A percentile compares a stretch with the other conserved stretches of the same genome.
Evolutionary conservation across 2,113 vertebrate species (phyloP).

Genomic region (Charadrius vociferus): DNA sequence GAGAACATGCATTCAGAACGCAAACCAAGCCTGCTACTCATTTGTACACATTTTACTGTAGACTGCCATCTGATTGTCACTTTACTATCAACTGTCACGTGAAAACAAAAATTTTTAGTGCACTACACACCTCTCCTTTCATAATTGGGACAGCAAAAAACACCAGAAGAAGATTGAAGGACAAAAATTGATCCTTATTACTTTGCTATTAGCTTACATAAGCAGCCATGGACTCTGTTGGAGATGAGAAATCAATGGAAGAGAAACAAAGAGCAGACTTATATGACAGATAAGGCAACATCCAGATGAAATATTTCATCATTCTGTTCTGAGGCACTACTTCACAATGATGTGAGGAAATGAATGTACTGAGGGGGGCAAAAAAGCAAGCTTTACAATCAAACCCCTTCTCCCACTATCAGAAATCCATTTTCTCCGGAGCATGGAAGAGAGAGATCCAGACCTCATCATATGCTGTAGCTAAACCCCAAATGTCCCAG

Average conservation of each 20-base stretch:
- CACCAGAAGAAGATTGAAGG: neutral
- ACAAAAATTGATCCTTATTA: neutral
- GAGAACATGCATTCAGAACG: neutral
- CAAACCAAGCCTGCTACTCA: neutral
- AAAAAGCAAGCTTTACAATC: neutral
- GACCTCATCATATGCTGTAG: neutral
- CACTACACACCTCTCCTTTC: neutral
- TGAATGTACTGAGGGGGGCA: fast-evolving
- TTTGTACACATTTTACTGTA: neutral
- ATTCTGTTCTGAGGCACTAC: neutral
- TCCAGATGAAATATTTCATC: neutral
- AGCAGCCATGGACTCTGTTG: neutral
- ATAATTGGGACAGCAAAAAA: neutral
- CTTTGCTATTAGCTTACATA: neutral
- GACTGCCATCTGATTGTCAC: neutral
- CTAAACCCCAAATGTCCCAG: neutral
- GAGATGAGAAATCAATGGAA: neutral
- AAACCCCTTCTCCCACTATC: neutral
- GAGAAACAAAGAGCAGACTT: neutral
- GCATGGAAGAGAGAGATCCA: neutral
- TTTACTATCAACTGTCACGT: neutral
- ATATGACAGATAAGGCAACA: neutral
- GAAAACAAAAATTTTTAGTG: neutral
- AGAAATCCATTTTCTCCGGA: neutral
- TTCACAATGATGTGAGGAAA: neutral